These are phyloP conservation scores for Macaca mulatta DNA, from an alignment of 2,113 vertebrate genomes.

Conservation along the genomic window DNA sequence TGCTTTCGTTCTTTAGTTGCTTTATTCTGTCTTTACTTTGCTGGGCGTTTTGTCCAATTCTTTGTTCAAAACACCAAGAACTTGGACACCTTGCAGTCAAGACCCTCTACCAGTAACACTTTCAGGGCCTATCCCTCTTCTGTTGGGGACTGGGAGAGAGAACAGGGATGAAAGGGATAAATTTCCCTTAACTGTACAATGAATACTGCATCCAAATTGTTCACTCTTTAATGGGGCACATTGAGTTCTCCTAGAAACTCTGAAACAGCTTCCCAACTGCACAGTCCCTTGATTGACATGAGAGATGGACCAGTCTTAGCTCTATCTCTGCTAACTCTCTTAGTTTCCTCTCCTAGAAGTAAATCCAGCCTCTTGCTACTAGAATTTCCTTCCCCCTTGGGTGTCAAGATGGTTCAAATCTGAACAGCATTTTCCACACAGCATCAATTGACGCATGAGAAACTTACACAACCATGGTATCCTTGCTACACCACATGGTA, in stretches of 20 bases:
- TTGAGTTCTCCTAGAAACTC: background rate
- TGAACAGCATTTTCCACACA: background rate
- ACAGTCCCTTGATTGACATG: background rate
- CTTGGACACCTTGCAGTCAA: no score
- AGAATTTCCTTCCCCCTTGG: background rate
- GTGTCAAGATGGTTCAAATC: background rate
- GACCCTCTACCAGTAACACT: no score
- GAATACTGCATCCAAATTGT: background rate
- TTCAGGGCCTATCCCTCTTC: background rate
- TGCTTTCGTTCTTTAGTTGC: no score
- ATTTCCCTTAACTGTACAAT: background rate
- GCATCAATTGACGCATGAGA: background rate
- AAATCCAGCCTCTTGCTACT: background rate
- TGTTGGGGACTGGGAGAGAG: background rate
- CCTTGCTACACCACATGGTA: background rate
- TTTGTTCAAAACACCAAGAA: no score
- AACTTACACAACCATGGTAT: background rate
- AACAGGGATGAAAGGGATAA: background rate
- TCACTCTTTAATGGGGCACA: background rate
- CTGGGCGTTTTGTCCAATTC: no score
- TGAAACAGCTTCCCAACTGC: background rate
- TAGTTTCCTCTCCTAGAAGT: background rate
- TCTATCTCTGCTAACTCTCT: background rate
- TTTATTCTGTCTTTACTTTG: no score
- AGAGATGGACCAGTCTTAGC: background rate